Percentiles rank a stretch among this genome's conserved stretches.
Evolutionary conservation across 2,113 vertebrate genomes (phyloP).

Genomic region (Dasyprocta punctata): DNA sequence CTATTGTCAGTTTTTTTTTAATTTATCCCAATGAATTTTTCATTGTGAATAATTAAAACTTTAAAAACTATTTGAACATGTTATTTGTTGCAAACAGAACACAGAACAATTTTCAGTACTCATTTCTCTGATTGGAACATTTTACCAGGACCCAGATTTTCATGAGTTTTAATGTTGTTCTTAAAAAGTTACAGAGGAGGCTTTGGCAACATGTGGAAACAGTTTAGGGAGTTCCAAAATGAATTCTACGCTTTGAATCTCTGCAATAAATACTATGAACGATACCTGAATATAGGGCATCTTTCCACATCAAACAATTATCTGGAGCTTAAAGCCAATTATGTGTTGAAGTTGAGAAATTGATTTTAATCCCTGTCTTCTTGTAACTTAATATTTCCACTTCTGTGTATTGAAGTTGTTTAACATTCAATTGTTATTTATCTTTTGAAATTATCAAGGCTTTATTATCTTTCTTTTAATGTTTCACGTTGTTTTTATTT

Average conservation of each 20-base stretch:
- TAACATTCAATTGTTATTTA: not conserved
- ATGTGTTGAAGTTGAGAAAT: not conserved
- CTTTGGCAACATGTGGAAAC: not conserved
- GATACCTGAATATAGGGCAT: not conserved
- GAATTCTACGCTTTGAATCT: not conserved
- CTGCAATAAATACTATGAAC: not conserved
- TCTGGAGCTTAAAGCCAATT: not conserved
- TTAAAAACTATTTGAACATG: not conserved
- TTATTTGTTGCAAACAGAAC: not conserved
- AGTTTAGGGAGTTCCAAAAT: not conserved
- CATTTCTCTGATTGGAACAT: not conserved
- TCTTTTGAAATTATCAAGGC: not conserved
- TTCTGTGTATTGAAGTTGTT: not conserved
- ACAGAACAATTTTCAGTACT: not conserved
- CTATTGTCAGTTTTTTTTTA: not conserved
- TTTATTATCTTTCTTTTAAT: not conserved
- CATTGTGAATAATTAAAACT: not conserved
- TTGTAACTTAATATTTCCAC: not conserved
- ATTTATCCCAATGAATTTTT: not conserved
- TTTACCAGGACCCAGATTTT: not conserved
- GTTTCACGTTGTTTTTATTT: not conserved
- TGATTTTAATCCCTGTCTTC: not conserved
- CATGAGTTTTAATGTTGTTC: too few relatives aligned
- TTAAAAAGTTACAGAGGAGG: too few relatives aligned
- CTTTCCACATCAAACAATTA: not conserved